phyloP scores from a whole-genome alignment of 2,113 vertebrate species.

The Panthera leo region DNA sequence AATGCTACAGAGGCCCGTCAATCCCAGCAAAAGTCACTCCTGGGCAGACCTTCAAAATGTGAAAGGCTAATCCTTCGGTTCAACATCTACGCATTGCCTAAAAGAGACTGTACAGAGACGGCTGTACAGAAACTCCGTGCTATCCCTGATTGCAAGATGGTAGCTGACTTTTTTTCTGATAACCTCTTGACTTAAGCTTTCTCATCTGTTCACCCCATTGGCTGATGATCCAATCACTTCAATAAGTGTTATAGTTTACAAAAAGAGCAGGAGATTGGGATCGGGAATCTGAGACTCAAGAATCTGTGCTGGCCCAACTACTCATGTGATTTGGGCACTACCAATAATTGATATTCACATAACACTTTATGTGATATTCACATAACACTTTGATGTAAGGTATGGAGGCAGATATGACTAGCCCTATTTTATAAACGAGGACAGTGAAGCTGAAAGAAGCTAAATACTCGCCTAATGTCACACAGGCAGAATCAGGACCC shows the following conservation, averaged over 20 bases:
- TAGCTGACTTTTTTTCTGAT: not conserved
- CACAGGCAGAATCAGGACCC: not conserved
- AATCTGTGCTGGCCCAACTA: no score
- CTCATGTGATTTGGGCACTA: not conserved
- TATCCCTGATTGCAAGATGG: not conserved
- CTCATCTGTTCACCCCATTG: not conserved
- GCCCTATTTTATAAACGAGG: not conserved
- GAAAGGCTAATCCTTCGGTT: not conserved
- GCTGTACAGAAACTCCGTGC: not conserved
- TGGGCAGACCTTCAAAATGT: not conserved
- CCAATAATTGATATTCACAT: not conserved
- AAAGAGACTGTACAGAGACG: no score
- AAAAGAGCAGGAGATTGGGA: not conserved
- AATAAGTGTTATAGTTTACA: not conserved
- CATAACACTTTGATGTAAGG: not conserved
- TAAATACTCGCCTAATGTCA: not conserved
- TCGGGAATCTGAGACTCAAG: not conserved
- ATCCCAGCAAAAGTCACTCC: not conserved
- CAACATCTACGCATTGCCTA: not conserved
- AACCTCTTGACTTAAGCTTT: not conserved
- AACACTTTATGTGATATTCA: not conserved
- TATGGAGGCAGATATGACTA: not conserved
- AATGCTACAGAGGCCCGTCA: not conserved
- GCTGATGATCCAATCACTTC: not conserved
- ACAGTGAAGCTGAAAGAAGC: not conserved